These are phyloP conservation scores for Drosophila watanabei DNA, from an alignment of 1,140 invertebrate species.

Conservation along the genomic window DNA sequence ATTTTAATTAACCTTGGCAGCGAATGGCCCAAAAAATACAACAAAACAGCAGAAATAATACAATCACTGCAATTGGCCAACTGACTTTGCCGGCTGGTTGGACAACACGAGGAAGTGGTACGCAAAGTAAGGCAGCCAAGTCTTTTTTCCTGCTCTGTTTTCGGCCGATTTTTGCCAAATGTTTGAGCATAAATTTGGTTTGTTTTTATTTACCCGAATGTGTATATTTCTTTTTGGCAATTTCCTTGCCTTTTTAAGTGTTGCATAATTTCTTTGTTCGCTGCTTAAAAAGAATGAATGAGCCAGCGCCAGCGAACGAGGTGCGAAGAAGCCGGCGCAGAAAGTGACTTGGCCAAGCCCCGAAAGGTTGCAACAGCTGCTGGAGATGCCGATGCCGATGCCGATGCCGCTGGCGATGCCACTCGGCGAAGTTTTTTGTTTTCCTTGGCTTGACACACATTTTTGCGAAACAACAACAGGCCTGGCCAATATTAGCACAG, in stretches of 20 bases:
- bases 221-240: conserved; percentile 40
- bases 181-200: conserved; percentile 61
- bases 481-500: conserved; percentile 64
- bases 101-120: conserved; percentile 78
- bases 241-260: conserved; percentile 55
- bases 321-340: conserved; percentile 39
- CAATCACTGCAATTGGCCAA: conserved; percentile 77
- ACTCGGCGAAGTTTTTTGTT: conserved; percentile 59
- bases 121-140: conserved; percentile 71
- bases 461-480: conserved; percentile 30
- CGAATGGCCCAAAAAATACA: conserved; percentile 67
- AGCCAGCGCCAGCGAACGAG: conserved; percentile 27
- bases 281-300: conserved; percentile 65
- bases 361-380: conserved; percentile 60
- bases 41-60: conserved; percentile 58
- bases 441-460: conserved; percentile 71
- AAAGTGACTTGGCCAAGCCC: conserved; percentile 32
- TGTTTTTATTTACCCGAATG: conserved; percentile 24
- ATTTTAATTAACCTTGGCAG: conserved; percentile 84
- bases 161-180: conserved; percentile 45
- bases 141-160: conserved; percentile 65
- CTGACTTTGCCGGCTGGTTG: conserved; percentile 80
- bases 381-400: conserved; percentile 13
- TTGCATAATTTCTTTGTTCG: conserved; percentile 41
- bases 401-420: conserved; percentile 25